Conservation (phyloP, 2,113 vertebrate species). For the Antechinus flavipes region DNA sequence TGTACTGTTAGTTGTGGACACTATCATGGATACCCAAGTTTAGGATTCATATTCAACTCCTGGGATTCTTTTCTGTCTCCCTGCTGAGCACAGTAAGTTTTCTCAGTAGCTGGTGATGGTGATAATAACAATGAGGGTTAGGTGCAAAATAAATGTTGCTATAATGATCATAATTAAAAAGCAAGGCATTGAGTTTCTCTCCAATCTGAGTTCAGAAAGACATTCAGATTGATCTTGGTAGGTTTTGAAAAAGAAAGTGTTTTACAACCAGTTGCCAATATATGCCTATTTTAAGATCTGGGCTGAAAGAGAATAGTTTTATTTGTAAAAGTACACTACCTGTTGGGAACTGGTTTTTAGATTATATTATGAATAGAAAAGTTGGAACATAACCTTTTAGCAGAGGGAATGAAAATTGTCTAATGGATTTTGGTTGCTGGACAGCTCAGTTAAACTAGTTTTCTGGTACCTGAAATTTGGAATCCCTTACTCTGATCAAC, state of each 20-base stretch:
- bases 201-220: not conserved
- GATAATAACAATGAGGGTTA: not conserved
- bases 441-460: not conserved
- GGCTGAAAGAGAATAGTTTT: not conserved
- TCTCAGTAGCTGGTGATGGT: not conserved
- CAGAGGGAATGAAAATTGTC: not conserved
- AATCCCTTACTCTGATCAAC: not conserved
- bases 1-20: not conserved
- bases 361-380: not conserved
- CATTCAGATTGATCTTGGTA: not conserved
- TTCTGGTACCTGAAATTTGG: not conserved
- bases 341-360: no score
- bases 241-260: not conserved
- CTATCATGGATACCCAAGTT: not conserved
- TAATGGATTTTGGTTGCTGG: not conserved
- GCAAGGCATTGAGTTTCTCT: not conserved
- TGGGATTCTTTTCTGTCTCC: not conserved
- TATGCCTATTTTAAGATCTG: not conserved
- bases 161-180: not conserved
- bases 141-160: not conserved
- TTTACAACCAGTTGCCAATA: not conserved
- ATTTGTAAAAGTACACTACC: not conserved
- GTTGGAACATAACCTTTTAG: not conserved
- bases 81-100: not conserved
- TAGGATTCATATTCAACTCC: not conserved